Evolutionary conservation across 1,140 invertebrate genomes (phyloP), one percentile per base, ranked within the genome.

Genomic region (Drosophila lacertosa): DNA sequence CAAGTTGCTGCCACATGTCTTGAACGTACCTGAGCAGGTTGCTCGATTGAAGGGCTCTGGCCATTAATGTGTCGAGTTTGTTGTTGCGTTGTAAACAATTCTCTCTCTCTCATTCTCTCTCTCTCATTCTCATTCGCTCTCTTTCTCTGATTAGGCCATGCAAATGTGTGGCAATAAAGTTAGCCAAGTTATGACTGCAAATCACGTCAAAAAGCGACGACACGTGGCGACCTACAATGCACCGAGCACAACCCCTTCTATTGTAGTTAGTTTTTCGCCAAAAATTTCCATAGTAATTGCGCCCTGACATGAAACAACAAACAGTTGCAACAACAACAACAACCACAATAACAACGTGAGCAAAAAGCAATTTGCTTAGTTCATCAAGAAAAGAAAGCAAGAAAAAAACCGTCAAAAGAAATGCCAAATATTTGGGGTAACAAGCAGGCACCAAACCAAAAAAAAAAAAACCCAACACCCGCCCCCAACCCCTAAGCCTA

Each of bases 41-140:
- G n/a, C 26, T 29, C 35, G 33, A 6, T 65, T 37, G 24, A 24
- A 45, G 18, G 7, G 42, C 40, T 39, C 15, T 82, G 71, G 51
- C 58, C 65, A 66, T 57, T 59, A 74, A 57, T 62, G 45, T 81
- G 68, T 45, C 33, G 66, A 66, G 57, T 82, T 88, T 86, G 81
- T 86, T 82, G 81, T 86, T 63, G 58, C 67, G 63, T 57, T 72
- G 73, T 83, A 83, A 82, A 82, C 79, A 82, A 79, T 53, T 44
- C 4, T 35, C 11, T 9, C 29, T n/a, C 5, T 47, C 16, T 37
- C 45, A 11, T n/a, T 7, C 33, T n/a, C 32, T 0, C 22, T 33
- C 11, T 24, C 44, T 15, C 35, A n/a, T 26, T 42, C 22, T 37
- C 10, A 18, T 20, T 11, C 16, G n/a, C 18, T 57, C 20, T 22